Conservation (phyloP, 2,797 vertebrate genomes). For the Macropus fuliginosus region DNA sequence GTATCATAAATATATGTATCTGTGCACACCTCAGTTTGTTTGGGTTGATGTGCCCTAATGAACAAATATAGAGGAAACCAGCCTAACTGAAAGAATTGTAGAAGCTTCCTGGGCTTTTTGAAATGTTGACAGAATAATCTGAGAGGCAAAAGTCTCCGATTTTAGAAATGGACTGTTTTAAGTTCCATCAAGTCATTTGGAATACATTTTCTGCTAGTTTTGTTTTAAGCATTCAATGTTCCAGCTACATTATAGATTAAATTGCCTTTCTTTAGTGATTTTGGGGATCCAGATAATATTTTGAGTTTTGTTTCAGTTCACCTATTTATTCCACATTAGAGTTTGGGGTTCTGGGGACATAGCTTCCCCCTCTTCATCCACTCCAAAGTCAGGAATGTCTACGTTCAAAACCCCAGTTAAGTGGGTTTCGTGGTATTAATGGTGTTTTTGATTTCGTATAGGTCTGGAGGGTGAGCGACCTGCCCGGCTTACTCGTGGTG, state of each 20-base stretch:
- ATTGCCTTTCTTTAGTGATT: not conserved
- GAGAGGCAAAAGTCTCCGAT: not conserved
- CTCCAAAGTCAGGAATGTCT: not conserved
- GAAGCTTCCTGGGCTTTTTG: not conserved
- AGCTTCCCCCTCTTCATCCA: not conserved
- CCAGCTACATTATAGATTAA: not conserved
- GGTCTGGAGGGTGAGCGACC: slow-evolving; percentile 97
- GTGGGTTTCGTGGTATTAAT: not conserved
- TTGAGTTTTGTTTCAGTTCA: not conserved
- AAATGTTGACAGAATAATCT: not conserved
- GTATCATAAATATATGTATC: not conserved
- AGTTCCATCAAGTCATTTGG: not conserved
- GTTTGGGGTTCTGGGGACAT: not conserved
- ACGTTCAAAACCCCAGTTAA: not conserved
- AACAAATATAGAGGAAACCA: not conserved
- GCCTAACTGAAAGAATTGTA: not conserved
- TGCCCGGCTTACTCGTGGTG: slow-evolving; percentile 94
- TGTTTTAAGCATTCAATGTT: not conserved
- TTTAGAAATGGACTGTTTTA: not conserved
- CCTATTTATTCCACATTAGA: not conserved
- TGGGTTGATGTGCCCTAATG: not conserved
- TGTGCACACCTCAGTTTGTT: not conserved
- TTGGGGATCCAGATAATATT: not conserved
- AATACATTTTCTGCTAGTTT: not conserved
- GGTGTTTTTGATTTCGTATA: slow-evolving; percentile 71